A percentile compares a stretch with the other conserved stretches of the same genome.
Conservation (phyloP, 2,888 invertebrate genomes). For the Automeris io region DNA sequence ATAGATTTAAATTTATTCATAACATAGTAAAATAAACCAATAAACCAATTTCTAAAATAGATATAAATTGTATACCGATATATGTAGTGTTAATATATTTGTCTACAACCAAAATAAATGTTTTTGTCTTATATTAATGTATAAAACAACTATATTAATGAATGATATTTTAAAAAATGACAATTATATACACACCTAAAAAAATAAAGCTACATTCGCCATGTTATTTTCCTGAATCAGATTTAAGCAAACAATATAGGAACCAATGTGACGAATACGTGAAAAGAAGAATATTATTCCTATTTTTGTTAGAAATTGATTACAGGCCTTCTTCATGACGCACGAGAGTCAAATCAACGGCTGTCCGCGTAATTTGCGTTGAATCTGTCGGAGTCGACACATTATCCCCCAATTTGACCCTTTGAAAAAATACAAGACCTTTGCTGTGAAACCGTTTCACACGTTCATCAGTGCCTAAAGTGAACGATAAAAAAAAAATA, state of each 20-base stretch:
- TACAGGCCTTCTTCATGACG: slow-evolving; percentile 33
- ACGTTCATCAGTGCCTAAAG: slow-evolving; percentile 25
- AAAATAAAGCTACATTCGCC: too few relatives aligned
- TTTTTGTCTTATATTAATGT: too few relatives aligned
- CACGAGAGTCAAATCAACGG: slow-evolving; percentile 29
- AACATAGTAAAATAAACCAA: too few relatives aligned
- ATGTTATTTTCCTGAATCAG: too few relatives aligned
- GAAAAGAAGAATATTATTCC: slow-evolving; percentile 15
- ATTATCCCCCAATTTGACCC: slow-evolving; percentile 50
- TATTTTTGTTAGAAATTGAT: slow-evolving; percentile 29
- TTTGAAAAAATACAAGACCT: slow-evolving; percentile 40
- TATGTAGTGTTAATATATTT: too few relatives aligned
- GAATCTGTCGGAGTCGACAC: slow-evolving; percentile 35
- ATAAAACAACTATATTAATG: too few relatives aligned
- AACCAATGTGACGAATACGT: neutral
- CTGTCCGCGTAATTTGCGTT: slow-evolving; percentile 44
- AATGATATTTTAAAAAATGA: too few relatives aligned
- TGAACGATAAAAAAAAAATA: neutral
- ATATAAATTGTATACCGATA: too few relatives aligned
- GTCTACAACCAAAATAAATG: too few relatives aligned
- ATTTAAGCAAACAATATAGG: neutral
- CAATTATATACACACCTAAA: too few relatives aligned
- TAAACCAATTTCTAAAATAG: too few relatives aligned
- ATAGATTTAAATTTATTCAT: too few relatives aligned
- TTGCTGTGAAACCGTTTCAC: slow-evolving; percentile 37